Percentiles rank a stretch among this genome's conserved stretches.
These are phyloP conservation scores for Melanotaenia parkinsoni DNA, from an alignment of 2,797 vertebrate species.

Conservation along the genomic window DNA sequence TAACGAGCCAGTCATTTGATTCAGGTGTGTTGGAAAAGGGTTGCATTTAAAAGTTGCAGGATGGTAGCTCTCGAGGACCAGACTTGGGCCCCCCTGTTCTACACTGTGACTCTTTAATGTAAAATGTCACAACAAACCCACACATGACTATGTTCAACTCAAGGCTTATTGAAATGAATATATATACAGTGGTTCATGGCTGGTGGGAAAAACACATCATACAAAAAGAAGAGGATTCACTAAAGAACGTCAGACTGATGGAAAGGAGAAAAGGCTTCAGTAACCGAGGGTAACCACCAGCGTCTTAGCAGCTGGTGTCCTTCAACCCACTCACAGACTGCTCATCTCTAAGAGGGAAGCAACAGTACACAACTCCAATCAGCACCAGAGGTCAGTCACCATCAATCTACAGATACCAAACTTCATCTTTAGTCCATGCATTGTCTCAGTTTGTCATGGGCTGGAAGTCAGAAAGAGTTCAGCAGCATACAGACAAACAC, in stretches of 20 bases:
- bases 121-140: too few relatives aligned
- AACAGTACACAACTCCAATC: slow-evolving; percentile 10
- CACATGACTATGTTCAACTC: too few relatives aligned
- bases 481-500: slow-evolving; percentile 12
- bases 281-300: background rate
- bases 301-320: slow-evolving; percentile 1
- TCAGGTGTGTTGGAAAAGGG: too few relatives aligned
- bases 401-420: slow-evolving; percentile 3
- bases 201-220: background rate
- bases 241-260: too few relatives aligned
- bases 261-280: too few relatives aligned
- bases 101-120: too few relatives aligned
- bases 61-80: too few relatives aligned
- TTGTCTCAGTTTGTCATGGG: slow-evolving; percentile 3
- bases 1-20: too few relatives aligned
- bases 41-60: too few relatives aligned
- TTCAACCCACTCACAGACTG: slow-evolving; percentile 8
- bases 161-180: too few relatives aligned
- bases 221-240: background rate
- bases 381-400: background rate
- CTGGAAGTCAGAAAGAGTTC: slow-evolving; percentile 28
- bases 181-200: background rate
- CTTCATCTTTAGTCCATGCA: background rate
- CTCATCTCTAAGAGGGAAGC: background rate
- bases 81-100: too few relatives aligned